Evolutionary conservation across 2,888 invertebrate genomes (phyloP).

Genomic region (Tenthredo amoena): DNA sequence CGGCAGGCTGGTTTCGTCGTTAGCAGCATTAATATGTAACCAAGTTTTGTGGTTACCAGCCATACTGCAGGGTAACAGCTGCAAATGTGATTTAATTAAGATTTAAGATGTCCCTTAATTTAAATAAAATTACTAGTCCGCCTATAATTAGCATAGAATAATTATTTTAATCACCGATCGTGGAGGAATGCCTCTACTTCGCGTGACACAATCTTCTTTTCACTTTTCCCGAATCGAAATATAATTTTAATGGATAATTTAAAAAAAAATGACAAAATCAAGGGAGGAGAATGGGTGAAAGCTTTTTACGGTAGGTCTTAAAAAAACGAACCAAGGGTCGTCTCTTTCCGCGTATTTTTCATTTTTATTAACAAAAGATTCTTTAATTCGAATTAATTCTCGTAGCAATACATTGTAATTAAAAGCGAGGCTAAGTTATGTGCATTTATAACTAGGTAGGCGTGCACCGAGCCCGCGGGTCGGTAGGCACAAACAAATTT

Average conservation of each 20-base stretch:
- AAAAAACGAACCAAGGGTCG: not conserved
- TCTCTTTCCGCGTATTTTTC: not conserved
- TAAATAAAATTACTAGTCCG: conserved; percentile 59
- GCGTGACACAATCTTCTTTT: no score
- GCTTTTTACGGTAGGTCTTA: conserved; percentile 3
- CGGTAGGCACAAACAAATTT: conserved; percentile 40
- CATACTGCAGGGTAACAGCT: conserved; percentile 58
- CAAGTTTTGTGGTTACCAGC: conserved; percentile 59
- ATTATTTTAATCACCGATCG: conserved; percentile 30
- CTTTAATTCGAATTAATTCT: conserved; percentile 52
- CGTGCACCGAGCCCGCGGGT: not conserved
- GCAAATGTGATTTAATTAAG: conserved; percentile 65
- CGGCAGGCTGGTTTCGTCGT: conserved; percentile 56
- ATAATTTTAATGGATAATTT: conserved; percentile 23
- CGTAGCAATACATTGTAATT: conserved; percentile 52
- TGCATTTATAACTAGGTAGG: conserved; percentile 51
- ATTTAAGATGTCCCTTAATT: conserved; percentile 61
- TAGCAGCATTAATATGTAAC: conserved; percentile 63
- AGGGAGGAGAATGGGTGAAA: conserved; percentile 5
- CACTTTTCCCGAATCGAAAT: not conserved
- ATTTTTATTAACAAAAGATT: conserved; percentile 33
- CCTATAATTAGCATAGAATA: conserved; percentile 17
- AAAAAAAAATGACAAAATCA: not conserved
- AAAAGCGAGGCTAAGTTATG: conserved; percentile 52
- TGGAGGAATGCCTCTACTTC: not conserved